Conservation (phyloP, 2,113 vertebrate genomes). For the Nothoprocta pentlandii region DNA sequence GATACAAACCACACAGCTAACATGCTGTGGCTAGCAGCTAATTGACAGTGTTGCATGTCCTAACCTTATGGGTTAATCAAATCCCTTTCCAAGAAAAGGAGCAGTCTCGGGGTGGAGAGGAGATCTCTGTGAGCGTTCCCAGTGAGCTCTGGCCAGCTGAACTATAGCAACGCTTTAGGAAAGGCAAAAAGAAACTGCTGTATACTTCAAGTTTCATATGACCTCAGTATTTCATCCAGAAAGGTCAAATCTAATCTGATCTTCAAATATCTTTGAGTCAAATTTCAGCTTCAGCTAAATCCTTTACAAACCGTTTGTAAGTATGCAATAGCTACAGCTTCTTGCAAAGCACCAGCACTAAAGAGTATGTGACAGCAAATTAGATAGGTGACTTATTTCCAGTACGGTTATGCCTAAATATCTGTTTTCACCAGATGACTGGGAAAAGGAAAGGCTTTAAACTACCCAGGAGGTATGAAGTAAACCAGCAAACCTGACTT, state of each 20-base stretch:
- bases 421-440: rapidly evolving
- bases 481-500: not conserved
- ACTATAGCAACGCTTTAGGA: not conserved
- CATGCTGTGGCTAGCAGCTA: not conserved
- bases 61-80: not conserved
- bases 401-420: not conserved
- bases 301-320: not conserved
- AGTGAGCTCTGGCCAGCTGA: not conserved
- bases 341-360: not conserved
- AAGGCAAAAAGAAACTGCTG: not conserved
- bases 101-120: not conserved
- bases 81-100: not conserved
- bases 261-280: slow-evolving; percentile 29
- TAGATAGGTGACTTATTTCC: not conserved
- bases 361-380: not conserved
- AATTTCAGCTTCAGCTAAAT: not conserved
- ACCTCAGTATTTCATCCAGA: slow-evolving; percentile 19
- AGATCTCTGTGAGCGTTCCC: not conserved
- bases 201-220: not conserved
- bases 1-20: not conserved
- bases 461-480: not conserved
- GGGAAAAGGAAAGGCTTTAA: not conserved
- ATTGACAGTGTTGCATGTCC: not conserved
- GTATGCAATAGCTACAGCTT: not conserved
- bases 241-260: slow-evolving; percentile 44